A percentile compares a stretch with the other conserved stretches of the same genome.
phyloP scores from a whole-genome alignment of 2,797 vertebrate genomes.

The Apogon hyalosoma region DNA sequence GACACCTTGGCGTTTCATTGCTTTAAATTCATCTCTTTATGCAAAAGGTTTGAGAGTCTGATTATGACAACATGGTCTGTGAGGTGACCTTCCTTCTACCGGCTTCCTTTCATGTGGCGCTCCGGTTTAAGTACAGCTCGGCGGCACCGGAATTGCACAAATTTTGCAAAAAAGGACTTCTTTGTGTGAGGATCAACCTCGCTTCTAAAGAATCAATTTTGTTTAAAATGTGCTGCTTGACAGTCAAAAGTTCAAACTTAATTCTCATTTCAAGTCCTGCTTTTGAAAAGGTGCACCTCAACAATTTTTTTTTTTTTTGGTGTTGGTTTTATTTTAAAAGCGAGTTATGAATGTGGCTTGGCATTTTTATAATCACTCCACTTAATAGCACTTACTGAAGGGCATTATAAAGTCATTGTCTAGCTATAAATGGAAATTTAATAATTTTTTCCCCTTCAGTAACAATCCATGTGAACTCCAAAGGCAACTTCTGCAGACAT shows the following conservation, averaged over 20 bases:
- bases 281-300: not conserved
- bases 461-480: not conserved
- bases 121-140: too few species aligned
- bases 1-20: not conserved
- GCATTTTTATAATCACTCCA: not conserved
- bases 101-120: not conserved
- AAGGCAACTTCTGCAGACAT: constrained; percentile 13
- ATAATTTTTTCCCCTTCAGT: not conserved
- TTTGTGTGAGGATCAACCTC: not conserved
- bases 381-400: not conserved
- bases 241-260: not conserved
- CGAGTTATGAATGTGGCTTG: not conserved
- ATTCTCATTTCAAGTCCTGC: too few species aligned
- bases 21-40: not conserved
- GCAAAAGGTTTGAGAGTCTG: not conserved
- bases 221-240: not conserved
- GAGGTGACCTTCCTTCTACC: not conserved
- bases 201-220: not conserved
- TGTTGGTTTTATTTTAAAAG: constrained; percentile 1
- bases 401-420: not conserved
- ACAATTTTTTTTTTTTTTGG: not conserved
- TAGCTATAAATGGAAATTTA: not conserved
- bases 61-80: not conserved
- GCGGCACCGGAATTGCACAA: not conserved
- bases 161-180: not conserved